Evolutionary conservation across 64 coral and sea anemone genomes (phyloP).

Genomic region (Anthopleura sola): DNA sequence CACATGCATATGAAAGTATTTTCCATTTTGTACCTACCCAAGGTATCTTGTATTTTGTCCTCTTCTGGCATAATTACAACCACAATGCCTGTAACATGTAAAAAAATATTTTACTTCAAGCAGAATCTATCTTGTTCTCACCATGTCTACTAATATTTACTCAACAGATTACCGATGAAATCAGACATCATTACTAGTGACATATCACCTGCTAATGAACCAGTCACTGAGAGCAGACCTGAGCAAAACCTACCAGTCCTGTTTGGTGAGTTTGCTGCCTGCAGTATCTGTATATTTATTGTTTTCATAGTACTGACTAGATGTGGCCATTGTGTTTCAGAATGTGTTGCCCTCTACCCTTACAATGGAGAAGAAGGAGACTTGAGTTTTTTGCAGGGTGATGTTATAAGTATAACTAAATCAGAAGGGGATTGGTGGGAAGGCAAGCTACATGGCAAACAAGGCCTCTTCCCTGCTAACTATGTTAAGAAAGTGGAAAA

Average conservation of each 20-base stretch:
- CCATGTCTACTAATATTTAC: not conserved
- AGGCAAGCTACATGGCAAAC: conserved; percentile 51
- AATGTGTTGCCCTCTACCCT: conserved; percentile 83
- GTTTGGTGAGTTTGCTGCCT: not conserved
- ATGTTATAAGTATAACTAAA: conserved; percentile 67
- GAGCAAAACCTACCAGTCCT: not conserved
- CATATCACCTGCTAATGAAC: not conserved
- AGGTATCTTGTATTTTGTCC: too few species aligned
- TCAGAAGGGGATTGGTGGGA: conserved; percentile 97
- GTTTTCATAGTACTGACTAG: not conserved
- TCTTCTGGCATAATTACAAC: too few species aligned
- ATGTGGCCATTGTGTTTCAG: conserved; percentile 30
- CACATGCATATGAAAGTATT: too few species aligned
- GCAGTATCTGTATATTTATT: not conserved
- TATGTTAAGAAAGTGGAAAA: conserved; percentile 90
- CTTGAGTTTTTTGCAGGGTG: conserved; percentile 78
- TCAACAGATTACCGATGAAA: not conserved
- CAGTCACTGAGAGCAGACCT: not conserved
- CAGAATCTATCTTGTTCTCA: not conserved
- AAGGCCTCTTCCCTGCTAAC: conserved; percentile 91
- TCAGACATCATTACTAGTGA: not conserved
- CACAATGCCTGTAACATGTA: too few species aligned
- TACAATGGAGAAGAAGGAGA: conserved; percentile 68
- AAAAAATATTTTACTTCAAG: too few species aligned
- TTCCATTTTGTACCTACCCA: too few species aligned